Percentiles rank a stretch among this genome's conserved stretches.
Evolutionary conservation across 2,888 invertebrate genomes (phyloP).

Genomic region (Hesperia comma): DNA sequence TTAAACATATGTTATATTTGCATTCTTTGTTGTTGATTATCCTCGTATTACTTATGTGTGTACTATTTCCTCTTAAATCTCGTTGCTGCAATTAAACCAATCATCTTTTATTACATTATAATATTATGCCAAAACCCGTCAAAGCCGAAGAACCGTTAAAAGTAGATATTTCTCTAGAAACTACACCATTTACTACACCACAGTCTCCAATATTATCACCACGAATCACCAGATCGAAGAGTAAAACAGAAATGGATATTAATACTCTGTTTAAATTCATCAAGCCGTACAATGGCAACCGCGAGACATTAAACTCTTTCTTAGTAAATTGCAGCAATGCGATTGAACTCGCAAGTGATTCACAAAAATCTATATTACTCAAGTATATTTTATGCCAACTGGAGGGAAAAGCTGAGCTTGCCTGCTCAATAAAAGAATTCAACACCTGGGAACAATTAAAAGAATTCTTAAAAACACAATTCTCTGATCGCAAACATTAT

Average conservation of each 20-base stretch:
- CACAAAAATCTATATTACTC: constrained; percentile 27
- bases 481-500: constrained; percentile 14
- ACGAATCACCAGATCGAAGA: too few species aligned
- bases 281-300: background rate
- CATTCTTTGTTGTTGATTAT: too few species aligned
- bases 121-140: too few species aligned
- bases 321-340: constrained; percentile 10
- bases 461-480: constrained; percentile 41
- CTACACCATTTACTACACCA: too few species aligned
- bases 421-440: constrained; percentile 48
- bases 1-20: too few species aligned
- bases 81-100: too few species aligned
- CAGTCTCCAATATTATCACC: too few species aligned
- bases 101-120: too few species aligned
- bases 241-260: constrained; percentile 4
- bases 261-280: constrained; percentile 15
- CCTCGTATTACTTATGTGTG: too few species aligned
- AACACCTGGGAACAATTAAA: constrained; percentile 41
- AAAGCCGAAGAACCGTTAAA: too few species aligned
- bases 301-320: constrained; percentile 9
- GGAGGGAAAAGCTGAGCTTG: constrained; percentile 42
- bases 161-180: too few species aligned
- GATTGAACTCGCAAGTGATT: background rate
- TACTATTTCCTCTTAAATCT: too few species aligned
- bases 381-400: constrained; percentile 45